Conservation (phyloP, 2,888 invertebrate species). For the Tanypteryx hageni region DNA sequence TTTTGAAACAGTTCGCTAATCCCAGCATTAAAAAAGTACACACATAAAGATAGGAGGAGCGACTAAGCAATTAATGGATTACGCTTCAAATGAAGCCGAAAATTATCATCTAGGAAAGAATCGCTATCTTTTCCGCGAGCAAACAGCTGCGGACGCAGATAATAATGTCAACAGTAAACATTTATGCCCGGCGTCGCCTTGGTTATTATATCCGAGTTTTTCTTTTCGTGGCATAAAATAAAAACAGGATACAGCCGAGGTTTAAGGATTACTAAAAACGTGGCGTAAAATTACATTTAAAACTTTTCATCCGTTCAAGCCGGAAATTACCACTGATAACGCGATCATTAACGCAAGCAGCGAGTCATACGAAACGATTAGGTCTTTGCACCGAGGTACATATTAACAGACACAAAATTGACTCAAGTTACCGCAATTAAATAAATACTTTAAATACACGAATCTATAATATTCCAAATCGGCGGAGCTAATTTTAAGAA, state of each 20-base stretch:
- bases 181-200: not conserved
- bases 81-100: constrained; percentile 24
- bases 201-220: not conserved
- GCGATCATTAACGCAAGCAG: not conserved
- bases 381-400: not conserved
- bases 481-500: not conserved
- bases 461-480: not conserved
- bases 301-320: not conserved
- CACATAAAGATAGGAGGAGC: constrained; percentile 5
- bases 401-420: not conserved
- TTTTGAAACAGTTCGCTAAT: constrained; percentile 19
- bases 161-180: constrained; percentile 35
- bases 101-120: not conserved
- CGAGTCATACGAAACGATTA: not conserved
- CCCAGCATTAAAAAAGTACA: constrained; percentile 24
- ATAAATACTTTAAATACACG: not conserved
- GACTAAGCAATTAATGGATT: constrained; percentile 22
- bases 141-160: constrained; percentile 14
- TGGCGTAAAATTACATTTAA: not conserved
- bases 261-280: not conserved
- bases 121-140: not conserved
- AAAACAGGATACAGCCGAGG: not conserved
- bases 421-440: not conserved
- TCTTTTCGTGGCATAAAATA: not conserved
- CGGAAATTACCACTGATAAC: not conserved